phyloP scores from a whole-genome alignment of 2,888 invertebrate genomes.

The Oeneis ivallda region DNA sequence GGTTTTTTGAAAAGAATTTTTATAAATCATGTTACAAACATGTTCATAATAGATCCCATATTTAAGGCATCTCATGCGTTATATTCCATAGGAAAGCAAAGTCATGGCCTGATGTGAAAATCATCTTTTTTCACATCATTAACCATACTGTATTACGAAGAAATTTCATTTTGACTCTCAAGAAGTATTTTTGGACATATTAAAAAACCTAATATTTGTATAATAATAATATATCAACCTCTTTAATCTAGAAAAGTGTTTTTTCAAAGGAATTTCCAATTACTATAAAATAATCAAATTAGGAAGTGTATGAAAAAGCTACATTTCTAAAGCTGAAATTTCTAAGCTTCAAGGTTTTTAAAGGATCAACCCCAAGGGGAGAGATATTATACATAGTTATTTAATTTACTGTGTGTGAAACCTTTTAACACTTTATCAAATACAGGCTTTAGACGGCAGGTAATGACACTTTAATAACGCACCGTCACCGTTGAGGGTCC shows the following conservation, averaged over 20 bases:
- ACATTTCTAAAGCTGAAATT: not conserved
- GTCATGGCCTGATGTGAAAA: slow-evolving; percentile 4
- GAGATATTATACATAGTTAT: not conserved
- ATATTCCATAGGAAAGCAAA: not conserved
- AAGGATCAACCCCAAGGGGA: not conserved
- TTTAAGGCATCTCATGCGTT: not conserved
- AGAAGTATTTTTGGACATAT: not conserved
- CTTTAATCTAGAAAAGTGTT: no score
- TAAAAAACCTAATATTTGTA: no score
- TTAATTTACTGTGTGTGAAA: not conserved
- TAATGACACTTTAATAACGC: slow-evolving; percentile 19
- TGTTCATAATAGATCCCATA: not conserved
- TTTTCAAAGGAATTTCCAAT: no score
- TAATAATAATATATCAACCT: no score
- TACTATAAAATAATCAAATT: no score
- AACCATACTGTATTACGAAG: not conserved
- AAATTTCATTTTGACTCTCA: not conserved
- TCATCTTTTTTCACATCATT: slow-evolving; percentile 10
- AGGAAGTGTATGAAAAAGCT: no score
- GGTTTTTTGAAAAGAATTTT: no score
- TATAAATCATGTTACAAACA: not conserved
- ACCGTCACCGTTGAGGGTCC: slow-evolving; percentile 12
- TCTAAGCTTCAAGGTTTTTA: not conserved
- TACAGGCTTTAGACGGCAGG: slow-evolving; percentile 3
- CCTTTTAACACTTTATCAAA: not conserved